Conservation (phyloP, 2,113 vertebrate species). For the Candoia aspera region DNA sequence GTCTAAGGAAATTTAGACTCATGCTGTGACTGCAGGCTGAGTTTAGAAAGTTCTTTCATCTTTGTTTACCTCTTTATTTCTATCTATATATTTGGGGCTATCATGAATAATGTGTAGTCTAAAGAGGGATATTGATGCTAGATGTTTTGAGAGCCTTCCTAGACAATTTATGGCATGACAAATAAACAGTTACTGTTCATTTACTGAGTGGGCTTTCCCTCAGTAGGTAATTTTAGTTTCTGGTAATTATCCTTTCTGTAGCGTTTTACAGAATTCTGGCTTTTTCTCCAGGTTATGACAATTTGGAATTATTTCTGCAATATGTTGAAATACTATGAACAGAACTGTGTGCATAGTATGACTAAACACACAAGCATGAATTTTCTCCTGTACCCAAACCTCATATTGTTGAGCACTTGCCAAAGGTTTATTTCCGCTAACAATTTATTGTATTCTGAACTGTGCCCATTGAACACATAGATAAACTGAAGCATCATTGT, state of each 20-base stretch:
- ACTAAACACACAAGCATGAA: background rate
- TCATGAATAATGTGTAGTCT: background rate
- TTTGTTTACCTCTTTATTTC: background rate
- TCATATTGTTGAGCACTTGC: background rate
- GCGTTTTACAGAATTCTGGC: background rate
- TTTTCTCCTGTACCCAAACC: background rate
- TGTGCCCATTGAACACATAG: background rate
- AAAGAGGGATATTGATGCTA: background rate
- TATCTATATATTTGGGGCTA: accelerated
- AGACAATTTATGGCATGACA: background rate
- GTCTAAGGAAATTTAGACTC: background rate
- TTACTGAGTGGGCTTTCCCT: background rate
- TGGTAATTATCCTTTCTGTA: background rate
- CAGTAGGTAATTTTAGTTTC: background rate
- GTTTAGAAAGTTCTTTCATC: background rate
- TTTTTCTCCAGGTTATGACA: background rate
- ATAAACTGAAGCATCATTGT: background rate
- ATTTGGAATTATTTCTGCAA: background rate
- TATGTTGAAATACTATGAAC: background rate
- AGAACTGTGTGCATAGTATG: background rate
- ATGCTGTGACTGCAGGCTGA: background rate
- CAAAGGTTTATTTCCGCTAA: background rate
- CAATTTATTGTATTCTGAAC: background rate
- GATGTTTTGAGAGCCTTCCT: background rate
- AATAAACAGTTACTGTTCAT: background rate